Conservation (phyloP, 2,113 vertebrate species). For the Toxostoma redivivum region DNA sequence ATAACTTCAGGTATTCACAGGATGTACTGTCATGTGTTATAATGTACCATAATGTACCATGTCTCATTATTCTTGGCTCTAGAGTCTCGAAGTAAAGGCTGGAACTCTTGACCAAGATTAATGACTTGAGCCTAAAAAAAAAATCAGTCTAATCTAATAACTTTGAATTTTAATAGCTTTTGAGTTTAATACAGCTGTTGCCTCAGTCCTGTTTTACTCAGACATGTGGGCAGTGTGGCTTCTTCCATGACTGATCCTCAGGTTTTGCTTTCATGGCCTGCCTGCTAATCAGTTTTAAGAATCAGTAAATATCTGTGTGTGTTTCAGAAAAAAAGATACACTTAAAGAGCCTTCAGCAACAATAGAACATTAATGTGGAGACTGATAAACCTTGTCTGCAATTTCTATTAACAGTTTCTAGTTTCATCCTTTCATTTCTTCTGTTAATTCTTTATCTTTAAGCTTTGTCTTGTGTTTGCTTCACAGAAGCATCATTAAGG, state of each 20-base stretch:
- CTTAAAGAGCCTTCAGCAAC: not conserved
- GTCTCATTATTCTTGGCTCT: not conserved
- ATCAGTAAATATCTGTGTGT: not conserved
- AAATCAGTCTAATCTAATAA: not conserved
- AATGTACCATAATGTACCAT: not conserved
- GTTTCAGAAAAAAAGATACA: not conserved
- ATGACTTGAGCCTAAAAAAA: not conserved
- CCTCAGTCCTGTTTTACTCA: not conserved
- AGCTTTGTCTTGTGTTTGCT: not conserved
- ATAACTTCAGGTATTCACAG: not conserved
- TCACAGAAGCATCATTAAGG: not conserved
- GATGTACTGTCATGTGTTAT: not conserved
- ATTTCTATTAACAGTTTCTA: not conserved
- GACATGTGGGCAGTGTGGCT: not conserved
- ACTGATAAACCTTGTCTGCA: not conserved
- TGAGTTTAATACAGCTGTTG: not conserved
- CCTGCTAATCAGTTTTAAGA: not conserved
- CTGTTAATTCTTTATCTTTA: not conserved
- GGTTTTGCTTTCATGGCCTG: not conserved
- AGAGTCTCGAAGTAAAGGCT: not conserved
- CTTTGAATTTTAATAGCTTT: not conserved
- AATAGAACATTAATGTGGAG: not conserved
- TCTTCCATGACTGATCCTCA: not conserved
- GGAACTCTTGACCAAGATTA: not conserved
- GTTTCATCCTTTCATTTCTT: not conserved